phyloP scores from a whole-genome alignment of 2,113 vertebrate species.

The Rattus norvegicus region DNA sequence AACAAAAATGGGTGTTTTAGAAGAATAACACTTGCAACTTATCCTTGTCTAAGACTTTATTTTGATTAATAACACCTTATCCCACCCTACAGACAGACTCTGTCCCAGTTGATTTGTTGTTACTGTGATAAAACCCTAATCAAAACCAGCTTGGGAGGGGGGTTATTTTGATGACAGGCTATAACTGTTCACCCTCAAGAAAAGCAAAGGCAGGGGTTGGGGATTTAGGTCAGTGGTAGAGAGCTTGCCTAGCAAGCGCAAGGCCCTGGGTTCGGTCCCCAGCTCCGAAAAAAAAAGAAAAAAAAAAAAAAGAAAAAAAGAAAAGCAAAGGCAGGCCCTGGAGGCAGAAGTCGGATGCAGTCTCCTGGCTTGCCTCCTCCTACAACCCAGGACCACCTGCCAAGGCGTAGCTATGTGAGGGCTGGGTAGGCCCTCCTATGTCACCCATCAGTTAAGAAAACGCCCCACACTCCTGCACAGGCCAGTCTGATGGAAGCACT shows the following conservation, averaged over 20 bases:
- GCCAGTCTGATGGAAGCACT: not conserved
- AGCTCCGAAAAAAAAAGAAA: too few species aligned
- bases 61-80: not conserved
- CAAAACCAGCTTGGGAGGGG: not conserved
- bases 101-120: too few species aligned
- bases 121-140: not conserved
- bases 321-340: not conserved
- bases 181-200: not conserved
- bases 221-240: too few species aligned
- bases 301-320: too few species aligned
- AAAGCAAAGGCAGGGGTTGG: not conserved
- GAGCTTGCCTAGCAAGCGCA: too few species aligned
- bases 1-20: not conserved
- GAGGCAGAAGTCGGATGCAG: not conserved
- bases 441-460: not conserved
- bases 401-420: not conserved
- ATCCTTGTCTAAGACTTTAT: conserved; percentile 1
- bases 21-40: not conserved
- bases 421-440: not conserved
- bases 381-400: not conserved
- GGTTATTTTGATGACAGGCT: not conserved
- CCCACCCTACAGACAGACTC: not conserved
- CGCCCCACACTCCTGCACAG: not conserved
- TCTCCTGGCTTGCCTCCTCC: not conserved
- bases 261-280: too few species aligned